Evolutionary conservation across 1,140 invertebrate species (phyloP).

Genomic region (Brachionus manjavacas): DNA sequence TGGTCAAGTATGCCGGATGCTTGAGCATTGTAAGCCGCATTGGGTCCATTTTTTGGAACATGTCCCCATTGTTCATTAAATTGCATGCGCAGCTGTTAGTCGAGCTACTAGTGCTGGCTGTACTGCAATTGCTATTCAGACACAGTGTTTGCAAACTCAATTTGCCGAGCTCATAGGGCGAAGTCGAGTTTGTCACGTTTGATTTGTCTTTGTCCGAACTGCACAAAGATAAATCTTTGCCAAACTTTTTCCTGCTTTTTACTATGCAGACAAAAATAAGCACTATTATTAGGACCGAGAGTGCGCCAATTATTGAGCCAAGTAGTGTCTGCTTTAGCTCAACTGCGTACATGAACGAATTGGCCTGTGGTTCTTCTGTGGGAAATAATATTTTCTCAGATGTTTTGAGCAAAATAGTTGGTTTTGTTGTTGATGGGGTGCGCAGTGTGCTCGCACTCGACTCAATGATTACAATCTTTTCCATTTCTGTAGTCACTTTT

Average conservation of each 20-base stretch:
- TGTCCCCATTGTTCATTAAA: not conserved
- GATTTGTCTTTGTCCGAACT: conserved; percentile 32
- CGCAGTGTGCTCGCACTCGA: not conserved
- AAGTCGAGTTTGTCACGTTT: not conserved
- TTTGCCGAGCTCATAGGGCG: conserved; percentile 11
- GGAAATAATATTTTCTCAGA: not conserved
- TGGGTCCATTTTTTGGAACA: conserved; percentile 9
- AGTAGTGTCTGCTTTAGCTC: conserved; percentile 22
- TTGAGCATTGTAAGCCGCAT: conserved; percentile 1
- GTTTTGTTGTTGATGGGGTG: not conserved
- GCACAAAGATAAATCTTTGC: not conserved
- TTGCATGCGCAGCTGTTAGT: conserved; percentile 6
- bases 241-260: not conserved
- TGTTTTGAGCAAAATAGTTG: not conserved
- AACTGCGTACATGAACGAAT: not conserved
- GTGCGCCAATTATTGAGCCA: conserved; percentile 15
- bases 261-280: not conserved
- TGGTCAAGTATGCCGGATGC: not conserved
- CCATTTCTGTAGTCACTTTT: not conserved
- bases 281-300: not conserved
- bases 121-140: conserved; percentile 17
- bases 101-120: not conserved
- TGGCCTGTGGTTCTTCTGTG: not conserved
- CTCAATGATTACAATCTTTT: not conserved
- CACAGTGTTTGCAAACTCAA: conserved; percentile 25